These are phyloP conservation scores for Tringa solitaria DNA, from an alignment of 2,113 vertebrate species.

Conservation along the genomic window DNA sequence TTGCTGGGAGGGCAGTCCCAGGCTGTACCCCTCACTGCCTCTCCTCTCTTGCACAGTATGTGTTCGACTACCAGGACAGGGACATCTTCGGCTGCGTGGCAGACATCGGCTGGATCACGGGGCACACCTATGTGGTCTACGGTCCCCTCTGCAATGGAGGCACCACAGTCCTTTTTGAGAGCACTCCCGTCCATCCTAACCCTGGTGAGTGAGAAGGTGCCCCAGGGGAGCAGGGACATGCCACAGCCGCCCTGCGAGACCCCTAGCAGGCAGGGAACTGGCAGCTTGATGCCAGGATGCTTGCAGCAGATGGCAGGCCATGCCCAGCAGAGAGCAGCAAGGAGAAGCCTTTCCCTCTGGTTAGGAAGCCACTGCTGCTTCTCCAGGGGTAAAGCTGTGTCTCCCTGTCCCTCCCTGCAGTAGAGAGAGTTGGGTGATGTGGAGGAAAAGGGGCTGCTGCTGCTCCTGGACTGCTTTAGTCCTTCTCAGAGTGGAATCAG, in stretches of 20 bases:
- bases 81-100: conserved; percentile 83
- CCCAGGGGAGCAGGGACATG: background rate
- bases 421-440: background rate
- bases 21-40: background rate
- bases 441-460: background rate
- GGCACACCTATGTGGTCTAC: conserved; percentile 81
- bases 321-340: background rate
- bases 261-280: background rate
- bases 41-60: conserved; percentile 65
- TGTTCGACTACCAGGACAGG: conserved; percentile 81
- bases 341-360: background rate
- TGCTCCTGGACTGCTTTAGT: background rate
- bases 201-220: conserved; percentile 61
- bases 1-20: background rate
- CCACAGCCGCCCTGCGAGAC: background rate
- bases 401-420: background rate
- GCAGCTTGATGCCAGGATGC: background rate
- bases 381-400: background rate
- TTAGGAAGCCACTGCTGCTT: background rate
- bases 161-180: conserved; percentile 84
- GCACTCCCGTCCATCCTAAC: conserved; percentile 79
- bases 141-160: conserved; percentile 83
- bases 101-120: conserved; percentile 85
- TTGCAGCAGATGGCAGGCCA: fast-evolving
- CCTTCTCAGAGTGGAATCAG: background rate